Percentiles rank a stretch among this genome's conserved stretches.
Evolutionary conservation across 2,113 vertebrate species (phyloP).

Genomic region (Nematolebias whitei): DNA sequence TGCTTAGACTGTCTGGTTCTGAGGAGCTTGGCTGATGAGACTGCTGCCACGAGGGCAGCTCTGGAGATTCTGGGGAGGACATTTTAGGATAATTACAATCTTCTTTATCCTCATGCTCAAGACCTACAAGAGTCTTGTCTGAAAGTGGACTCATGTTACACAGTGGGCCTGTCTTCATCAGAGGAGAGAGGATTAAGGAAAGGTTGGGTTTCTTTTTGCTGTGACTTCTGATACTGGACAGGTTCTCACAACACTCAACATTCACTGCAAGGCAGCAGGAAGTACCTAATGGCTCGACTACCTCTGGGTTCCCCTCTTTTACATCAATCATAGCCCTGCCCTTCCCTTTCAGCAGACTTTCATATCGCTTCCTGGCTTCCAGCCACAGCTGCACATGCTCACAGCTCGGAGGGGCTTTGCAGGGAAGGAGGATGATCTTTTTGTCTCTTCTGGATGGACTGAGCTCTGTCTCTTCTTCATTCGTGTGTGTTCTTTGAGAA

Average conservation of each 20-base stretch:
- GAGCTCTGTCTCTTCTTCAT: constrained; percentile 60
- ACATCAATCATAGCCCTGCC: background rate
- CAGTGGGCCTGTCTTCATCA: constrained; percentile 46
- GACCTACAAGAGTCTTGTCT: constrained; percentile 31
- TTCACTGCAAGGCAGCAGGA: constrained; percentile 23
- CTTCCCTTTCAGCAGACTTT: constrained; percentile 82
- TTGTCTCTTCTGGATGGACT: constrained; percentile 81
- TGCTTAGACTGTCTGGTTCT: constrained; percentile 21
- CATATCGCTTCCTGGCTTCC: constrained; percentile 91
- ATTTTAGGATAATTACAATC: constrained; percentile 58
- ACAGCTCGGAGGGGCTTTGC: constrained; percentile 90
- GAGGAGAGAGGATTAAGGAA: constrained; percentile 61
- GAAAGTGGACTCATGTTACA: constrained; percentile 54
- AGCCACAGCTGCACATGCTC: constrained; percentile 92
- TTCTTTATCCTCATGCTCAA: constrained; percentile 68
- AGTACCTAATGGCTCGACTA: constrained; percentile 15
- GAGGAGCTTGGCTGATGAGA: constrained; percentile 71
- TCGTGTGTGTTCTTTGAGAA: constrained; percentile 72
- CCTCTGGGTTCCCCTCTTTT: constrained; percentile 7
- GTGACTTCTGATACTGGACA: constrained; percentile 59
- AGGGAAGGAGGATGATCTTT: constrained; percentile 93
- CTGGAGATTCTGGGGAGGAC: constrained; percentile 83
- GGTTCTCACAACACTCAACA: constrained; percentile 51
- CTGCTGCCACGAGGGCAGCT: constrained; percentile 88
- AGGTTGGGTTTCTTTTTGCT: constrained; percentile 67